Conservation (phyloP, 2,888 invertebrate genomes). For the Macrosoma leucophasiata region DNA sequence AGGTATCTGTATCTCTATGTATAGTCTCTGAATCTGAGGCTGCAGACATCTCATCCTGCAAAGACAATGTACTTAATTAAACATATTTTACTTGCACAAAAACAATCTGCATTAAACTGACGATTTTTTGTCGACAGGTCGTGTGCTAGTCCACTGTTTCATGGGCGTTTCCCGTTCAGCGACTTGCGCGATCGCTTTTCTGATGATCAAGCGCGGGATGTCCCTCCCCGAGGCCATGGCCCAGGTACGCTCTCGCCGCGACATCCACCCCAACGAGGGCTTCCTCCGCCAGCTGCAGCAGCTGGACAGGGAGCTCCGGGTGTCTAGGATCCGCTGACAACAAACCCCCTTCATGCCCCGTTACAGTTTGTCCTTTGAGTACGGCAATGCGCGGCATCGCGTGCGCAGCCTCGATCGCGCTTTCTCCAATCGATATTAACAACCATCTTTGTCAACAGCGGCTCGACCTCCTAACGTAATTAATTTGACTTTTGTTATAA, state of each 20-base stretch:
- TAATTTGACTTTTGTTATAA: no score
- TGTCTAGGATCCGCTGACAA: conserved; percentile 68
- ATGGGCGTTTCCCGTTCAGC: conserved; percentile 90
- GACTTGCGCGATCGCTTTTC: conserved; percentile 86
- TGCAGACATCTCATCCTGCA: no score
- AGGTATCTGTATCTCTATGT: no score
- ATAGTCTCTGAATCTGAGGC: no score
- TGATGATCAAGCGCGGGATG: conserved; percentile 87
- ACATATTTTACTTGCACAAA: no score
- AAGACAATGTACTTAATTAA: no score
- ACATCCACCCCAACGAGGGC: conserved; percentile 87
- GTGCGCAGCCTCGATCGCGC: conserved; percentile 58
- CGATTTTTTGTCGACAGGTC: conserved; percentile 68
- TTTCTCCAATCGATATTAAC: conserved; percentile 35
- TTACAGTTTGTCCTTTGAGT: conserved; percentile 39
- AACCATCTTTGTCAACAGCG: no score
- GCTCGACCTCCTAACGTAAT: no score
- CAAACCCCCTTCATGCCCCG: conserved; percentile 43
- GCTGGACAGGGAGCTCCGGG: conserved; percentile 77
- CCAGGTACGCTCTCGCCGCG: conserved; percentile 80
- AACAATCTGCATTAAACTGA: conserved; percentile 1
- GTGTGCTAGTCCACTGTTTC: conserved; percentile 86
- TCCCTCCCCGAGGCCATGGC: conserved; percentile 83
- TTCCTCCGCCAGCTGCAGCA: conserved; percentile 86
- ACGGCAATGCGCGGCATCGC: conserved; percentile 36